Evolutionary conservation across 2,113 vertebrate genomes (phyloP).

Genomic region (Grammomys dolichurus): DNA sequence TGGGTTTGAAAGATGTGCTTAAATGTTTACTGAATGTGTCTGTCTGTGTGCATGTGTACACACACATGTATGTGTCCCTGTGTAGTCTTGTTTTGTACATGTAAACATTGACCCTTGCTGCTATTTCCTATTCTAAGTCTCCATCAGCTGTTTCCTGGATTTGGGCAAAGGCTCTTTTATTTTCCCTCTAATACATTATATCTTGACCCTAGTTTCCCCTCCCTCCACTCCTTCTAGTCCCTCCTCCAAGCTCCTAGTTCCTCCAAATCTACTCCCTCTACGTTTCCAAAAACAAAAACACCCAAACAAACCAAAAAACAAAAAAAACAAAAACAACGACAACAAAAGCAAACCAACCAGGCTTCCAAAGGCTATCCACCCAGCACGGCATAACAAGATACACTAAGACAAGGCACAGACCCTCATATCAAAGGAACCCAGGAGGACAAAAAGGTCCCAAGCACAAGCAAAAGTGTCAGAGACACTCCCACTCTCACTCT

Average conservation of each 20-base stretch:
- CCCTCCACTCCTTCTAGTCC: neutral
- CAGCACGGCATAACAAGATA: neutral
- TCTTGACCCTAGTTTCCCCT: neutral
- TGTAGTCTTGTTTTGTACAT: neutral
- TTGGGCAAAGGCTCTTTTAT: neutral
- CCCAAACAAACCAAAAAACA: no score
- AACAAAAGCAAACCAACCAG: neutral
- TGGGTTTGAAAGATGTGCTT: neutral
- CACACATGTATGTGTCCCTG: neutral
- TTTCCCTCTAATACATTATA: neutral
- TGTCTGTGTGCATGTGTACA: neutral
- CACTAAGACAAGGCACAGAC: neutral
- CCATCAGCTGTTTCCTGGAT: neutral
- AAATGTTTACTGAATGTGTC: neutral
- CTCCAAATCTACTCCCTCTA: neutral
- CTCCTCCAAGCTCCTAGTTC: neutral
- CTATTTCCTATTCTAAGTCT: neutral
- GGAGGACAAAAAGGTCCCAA: neutral
- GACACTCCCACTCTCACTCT: neutral
- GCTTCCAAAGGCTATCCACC: neutral
- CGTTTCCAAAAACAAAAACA: neutral
- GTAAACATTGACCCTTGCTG: neutral
- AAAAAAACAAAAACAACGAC: neutral
- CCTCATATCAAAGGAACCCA: neutral
- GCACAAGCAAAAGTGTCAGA: neutral